Conservation (phyloP, 2,797 vertebrate species). For the Phoebastria nigripes region DNA sequence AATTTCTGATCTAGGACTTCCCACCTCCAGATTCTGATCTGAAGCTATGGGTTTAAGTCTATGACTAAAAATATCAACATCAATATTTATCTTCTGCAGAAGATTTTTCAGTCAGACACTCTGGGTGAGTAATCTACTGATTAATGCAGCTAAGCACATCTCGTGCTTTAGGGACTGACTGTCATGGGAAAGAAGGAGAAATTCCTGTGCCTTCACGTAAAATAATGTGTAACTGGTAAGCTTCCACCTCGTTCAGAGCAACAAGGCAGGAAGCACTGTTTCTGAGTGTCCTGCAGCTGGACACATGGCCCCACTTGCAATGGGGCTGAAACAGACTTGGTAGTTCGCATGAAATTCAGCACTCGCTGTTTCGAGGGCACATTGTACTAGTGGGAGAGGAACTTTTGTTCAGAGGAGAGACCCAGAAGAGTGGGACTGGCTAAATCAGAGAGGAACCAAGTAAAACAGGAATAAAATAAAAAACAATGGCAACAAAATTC, state of each 20-base stretch:
- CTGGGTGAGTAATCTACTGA: background rate
- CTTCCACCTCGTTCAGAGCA: background rate
- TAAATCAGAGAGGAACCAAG: background rate
- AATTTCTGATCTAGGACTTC: background rate
- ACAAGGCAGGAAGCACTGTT: background rate
- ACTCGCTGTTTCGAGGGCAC: background rate
- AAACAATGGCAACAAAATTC: background rate
- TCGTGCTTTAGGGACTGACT: background rate
- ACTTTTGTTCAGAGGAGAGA: background rate
- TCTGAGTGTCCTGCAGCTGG: background rate
- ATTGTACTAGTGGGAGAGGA: background rate
- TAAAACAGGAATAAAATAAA: background rate
- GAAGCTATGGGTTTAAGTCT: background rate
- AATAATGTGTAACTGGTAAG: background rate
- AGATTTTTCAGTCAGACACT: background rate
- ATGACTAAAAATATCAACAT: background rate
- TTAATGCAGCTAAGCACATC: background rate
- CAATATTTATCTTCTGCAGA: background rate
- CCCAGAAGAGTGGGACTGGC: background rate
- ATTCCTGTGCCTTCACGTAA: background rate
- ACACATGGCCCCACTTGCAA: accelerated
- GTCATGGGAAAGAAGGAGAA: background rate
- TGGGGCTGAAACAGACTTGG: background rate
- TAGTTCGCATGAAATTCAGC: background rate
- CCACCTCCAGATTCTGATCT: background rate